Percentiles rank a stretch among this genome's conserved stretches.
Evolutionary conservation across 1,140 invertebrate genomes (phyloP).

Genomic region (Tribolium castaneum): DNA sequence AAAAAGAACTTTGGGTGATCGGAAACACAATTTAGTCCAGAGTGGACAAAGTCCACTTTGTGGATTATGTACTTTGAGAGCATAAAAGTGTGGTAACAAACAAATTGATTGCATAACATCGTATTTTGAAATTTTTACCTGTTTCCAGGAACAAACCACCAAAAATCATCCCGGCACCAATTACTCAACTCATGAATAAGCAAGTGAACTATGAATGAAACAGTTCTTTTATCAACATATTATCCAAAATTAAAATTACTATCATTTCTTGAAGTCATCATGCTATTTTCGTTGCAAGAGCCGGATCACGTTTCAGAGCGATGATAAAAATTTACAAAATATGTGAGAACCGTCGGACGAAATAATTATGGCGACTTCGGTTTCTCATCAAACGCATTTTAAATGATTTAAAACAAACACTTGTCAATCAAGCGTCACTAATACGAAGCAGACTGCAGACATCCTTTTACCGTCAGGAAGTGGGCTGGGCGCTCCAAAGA

Average conservation of each 20-base stretch:
- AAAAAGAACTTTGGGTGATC: too few relatives aligned
- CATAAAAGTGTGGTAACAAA: too few relatives aligned
- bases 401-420: slow-evolving; percentile 27
- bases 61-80: too few relatives aligned
- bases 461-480: slow-evolving; percentile 28
- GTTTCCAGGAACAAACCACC: not conserved
- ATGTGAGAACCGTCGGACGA: not conserved
- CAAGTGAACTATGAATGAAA: slow-evolving; percentile 33
- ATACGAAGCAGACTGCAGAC: slow-evolving; percentile 12
- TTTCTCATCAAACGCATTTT: not conserved
- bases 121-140: not conserved
- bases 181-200: slow-evolving; percentile 15
- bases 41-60: not conserved
- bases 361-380: not conserved
- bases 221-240: slow-evolving; percentile 4
- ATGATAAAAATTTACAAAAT: slow-evolving; percentile 22
- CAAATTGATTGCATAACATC: not conserved
- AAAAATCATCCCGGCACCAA: too few relatives aligned
- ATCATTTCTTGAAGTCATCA: slow-evolving; percentile 31
- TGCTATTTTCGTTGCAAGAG: slow-evolving; percentile 20
- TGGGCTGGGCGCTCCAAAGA: not conserved
- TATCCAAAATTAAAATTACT: slow-evolving; percentile 31
- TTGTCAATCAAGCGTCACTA: slow-evolving; percentile 29
- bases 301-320: slow-evolving; percentile 17
- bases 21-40: not conserved